These are phyloP conservation scores for Neosilurus hyrtlii DNA, from an alignment of 2,797 vertebrate species.

Conservation along the genomic window DNA sequence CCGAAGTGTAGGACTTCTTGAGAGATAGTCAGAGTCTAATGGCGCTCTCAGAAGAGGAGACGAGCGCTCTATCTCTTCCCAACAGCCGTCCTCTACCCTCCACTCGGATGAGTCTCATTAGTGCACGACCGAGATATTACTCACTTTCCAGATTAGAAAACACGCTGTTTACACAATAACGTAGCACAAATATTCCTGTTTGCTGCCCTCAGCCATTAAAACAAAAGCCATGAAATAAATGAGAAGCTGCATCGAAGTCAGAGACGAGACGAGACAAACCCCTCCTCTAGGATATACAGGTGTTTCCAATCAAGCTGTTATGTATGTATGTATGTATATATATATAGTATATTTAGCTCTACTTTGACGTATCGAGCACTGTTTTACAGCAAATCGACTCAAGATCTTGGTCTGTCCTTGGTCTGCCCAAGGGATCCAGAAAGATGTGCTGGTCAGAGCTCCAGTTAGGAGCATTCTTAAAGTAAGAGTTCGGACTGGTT, in stretches of 20 bases:
- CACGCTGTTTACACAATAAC: constrained; percentile 46
- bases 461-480: background rate
- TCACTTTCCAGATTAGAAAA: constrained; percentile 49
- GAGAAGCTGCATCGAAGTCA: constrained; percentile 11
- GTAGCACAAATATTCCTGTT: constrained; percentile 47
- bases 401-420: background rate
- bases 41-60: constrained; percentile 32
- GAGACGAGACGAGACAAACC: background rate
- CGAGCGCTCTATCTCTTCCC: constrained; percentile 47
- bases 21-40: constrained; percentile 29
- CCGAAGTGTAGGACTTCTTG: constrained; percentile 45
- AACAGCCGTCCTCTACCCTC: constrained; percentile 45
- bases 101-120: constrained; percentile 55
- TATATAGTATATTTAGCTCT: too few species aligned
- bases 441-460: background rate
- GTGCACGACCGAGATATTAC: constrained; percentile 45
- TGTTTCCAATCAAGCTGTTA: background rate
- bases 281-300: background rate
- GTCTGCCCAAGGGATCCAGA: background rate
- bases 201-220: constrained; percentile 42
- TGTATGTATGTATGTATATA: too few species aligned
- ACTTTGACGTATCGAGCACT: too few species aligned
- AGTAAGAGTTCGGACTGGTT: too few species aligned
- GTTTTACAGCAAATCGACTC: too few species aligned
- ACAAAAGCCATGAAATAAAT: constrained; percentile 43